Base-by-base conservation (phyloP, 2,797 vertebrate species). In the Gephyroberyx darwinii region DNA sequence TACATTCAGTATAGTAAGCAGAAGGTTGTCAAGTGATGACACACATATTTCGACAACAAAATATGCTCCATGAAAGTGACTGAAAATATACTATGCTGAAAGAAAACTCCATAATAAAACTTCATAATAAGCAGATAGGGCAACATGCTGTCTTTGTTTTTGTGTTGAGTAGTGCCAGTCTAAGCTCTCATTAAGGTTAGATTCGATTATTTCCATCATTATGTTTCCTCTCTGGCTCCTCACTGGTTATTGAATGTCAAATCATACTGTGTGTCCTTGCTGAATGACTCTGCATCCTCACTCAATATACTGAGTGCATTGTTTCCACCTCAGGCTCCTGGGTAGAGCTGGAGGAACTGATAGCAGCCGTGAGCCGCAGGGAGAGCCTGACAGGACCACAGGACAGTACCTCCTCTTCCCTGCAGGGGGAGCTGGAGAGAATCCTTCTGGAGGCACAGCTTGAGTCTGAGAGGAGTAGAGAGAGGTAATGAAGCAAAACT, bases 361-460 rank as follows among this genome's bases (percentile, higher is more conserved):
- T 90, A 2, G 78, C 87, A 48, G 89, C 85, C 1, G 89, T 84
- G 71, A 84, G 87, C 83, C 84, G 84, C 68, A 86, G 92, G 70
- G 92, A 90, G 51, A 92, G 90, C 63, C 81, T 82, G 71, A 80
- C 84, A n/a, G 91, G 87, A 48, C 81, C 85, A 7, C 90, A 90
- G 88, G 90, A 89, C 84, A 88, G 74, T 47, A 70, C 83, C 60
- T 90, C 92, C 63, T 88, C 90, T 0, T 8, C 86, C 87, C 89
- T 93, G 84, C 93, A 94, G 91, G 92, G 91, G 84, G 92, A 93
- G 88, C 89, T 93, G 60, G 93, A 94, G 92, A 90, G 89, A 64
- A 92, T 93, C 84, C 92, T 93, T 4, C 88, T 91, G 79, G 93
- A 93, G 76, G 93, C 92, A 2, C 93, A 94, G 89, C 83, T 92